phyloP scores from a whole-genome alignment of 2,888 invertebrate species.

The Eupithecia pulchellata region DNA sequence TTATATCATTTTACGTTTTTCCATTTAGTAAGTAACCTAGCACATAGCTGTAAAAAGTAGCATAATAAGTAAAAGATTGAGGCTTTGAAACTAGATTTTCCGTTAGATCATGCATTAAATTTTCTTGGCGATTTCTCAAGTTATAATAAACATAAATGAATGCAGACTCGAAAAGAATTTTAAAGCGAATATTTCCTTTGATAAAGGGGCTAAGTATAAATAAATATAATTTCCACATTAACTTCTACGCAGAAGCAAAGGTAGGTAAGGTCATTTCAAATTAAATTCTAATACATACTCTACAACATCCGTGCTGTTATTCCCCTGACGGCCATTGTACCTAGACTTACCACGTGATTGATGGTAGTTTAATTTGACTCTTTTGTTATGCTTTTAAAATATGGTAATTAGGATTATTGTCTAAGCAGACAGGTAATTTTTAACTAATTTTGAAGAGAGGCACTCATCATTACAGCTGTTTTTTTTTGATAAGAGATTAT shows the following conservation, averaged over 20 bases:
- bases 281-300: not conserved
- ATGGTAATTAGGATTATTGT: conserved; percentile 15
- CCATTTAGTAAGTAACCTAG: not conserved
- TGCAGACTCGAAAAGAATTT: not conserved
- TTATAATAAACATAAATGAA: not conserved
- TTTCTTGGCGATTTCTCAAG: not conserved
- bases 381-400: conserved; percentile 22
- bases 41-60: too few species aligned
- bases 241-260: not conserved
- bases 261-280: not conserved
- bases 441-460: not conserved
- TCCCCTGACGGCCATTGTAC: not conserved
- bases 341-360: conserved; percentile 20
- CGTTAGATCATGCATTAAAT: not conserved
- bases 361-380: conserved; percentile 21
- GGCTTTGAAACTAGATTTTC: not conserved
- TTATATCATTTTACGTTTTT: not conserved
- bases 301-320: not conserved
- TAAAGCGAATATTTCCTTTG: not conserved
- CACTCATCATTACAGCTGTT: not conserved
- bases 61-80: not conserved
- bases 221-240: not conserved
- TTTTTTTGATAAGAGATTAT: not conserved
- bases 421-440: not conserved
- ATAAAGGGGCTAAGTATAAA: not conserved